These are phyloP conservation scores for Marcusenius ussheri DNA, from an alignment of 2,113 vertebrate genomes.

Conservation along the genomic window DNA sequence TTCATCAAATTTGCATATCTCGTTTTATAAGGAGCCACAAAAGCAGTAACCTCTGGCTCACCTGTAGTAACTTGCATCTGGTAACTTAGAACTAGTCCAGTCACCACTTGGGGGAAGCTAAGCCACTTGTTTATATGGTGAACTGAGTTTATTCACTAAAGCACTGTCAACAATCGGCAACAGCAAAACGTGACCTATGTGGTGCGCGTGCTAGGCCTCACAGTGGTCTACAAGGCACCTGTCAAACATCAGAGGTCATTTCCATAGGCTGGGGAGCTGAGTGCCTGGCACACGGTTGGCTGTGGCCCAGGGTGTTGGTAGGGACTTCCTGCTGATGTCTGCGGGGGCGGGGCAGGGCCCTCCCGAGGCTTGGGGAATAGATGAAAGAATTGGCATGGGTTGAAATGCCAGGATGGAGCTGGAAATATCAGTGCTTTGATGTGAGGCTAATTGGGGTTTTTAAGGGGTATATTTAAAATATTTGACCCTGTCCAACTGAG, in stretches of 20 bases:
- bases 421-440: slow-evolving; percentile 56
- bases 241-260: neutral
- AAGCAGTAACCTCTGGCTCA: neutral
- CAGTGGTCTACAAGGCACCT: neutral
- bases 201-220: neutral
- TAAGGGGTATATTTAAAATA: slow-evolving; percentile 50
- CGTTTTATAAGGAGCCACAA: neutral
- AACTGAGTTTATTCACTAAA: neutral
- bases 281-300: slow-evolving; percentile 9
- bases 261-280: neutral
- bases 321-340: slow-evolving; percentile 54
- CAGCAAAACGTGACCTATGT: neutral
- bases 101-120: neutral
- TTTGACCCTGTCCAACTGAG: neutral
- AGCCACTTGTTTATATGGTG: neutral
- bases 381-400: slow-evolving; percentile 64
- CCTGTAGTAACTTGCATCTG: neutral
- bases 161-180: neutral
- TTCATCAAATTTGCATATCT: neutral
- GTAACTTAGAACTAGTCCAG: neutral
- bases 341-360: slow-evolving; percentile 40
- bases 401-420: slow-evolving; percentile 52
- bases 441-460: slow-evolving; percentile 54
- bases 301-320: slow-evolving; percentile 39
- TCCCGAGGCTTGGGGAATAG: slow-evolving; percentile 44